These are phyloP conservation scores for Bombus cullumanus DNA, from an alignment of 1,140 invertebrate species.

Conservation along the genomic window DNA sequence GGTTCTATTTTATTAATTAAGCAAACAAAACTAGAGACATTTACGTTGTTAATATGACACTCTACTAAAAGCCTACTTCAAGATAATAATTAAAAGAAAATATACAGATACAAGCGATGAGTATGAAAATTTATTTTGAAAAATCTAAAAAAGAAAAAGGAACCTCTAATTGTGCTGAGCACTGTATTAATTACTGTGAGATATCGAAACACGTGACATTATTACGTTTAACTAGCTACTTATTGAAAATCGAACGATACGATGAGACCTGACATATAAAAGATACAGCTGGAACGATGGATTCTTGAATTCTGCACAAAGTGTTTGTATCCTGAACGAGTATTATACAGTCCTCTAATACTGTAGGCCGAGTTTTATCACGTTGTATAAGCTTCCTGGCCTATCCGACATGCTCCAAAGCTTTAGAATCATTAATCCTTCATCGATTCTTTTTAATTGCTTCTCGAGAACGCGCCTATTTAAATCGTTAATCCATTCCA, in stretches of 20 bases:
- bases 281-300: background rate
- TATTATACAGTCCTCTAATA: conserved; percentile 49
- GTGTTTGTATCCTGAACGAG: conserved; percentile 11
- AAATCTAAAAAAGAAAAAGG: background rate
- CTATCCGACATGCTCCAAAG: background rate
- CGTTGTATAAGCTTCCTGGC: conserved; percentile 39
- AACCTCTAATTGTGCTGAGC: background rate
- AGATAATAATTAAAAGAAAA: background rate
- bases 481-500: background rate
- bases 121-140: background rate
- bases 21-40: background rate
- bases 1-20: background rate
- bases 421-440: background rate
- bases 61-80: accelerated
- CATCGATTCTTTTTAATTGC: background rate
- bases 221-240: background rate
- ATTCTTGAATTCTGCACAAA: background rate
- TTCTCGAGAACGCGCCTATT: background rate
- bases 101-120: no score
- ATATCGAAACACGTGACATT: background rate
- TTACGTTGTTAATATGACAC: background rate
- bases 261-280: background rate
- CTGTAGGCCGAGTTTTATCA: conserved; percentile 67
- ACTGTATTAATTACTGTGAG: background rate
- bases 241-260: background rate